phyloP scores from a whole-genome alignment of 2,113 vertebrate species.

The Taxidea taxus region DNA sequence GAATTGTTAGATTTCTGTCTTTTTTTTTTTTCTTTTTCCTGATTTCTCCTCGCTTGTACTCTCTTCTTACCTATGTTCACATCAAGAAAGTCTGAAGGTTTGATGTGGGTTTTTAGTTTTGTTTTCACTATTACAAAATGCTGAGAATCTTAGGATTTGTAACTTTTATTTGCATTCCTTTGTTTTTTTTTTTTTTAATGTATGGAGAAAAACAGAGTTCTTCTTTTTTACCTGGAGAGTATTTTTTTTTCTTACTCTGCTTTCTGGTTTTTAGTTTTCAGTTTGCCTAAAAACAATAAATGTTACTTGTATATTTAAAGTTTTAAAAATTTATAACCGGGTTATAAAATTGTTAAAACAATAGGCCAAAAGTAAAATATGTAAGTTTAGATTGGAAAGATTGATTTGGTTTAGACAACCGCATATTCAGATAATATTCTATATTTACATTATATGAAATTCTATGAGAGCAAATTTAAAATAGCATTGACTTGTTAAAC shows the following conservation, averaged over 20 bases:
- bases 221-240: background rate
- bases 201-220: background rate
- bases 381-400: slow-evolving; percentile 13
- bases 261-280: slow-evolving; percentile 40
- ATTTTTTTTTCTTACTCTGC: background rate
- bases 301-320: slow-evolving; percentile 30
- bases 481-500: slow-evolving; percentile 74
- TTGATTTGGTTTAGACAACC: slow-evolving; percentile 40
- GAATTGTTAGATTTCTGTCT: slow-evolving; percentile 77
- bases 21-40: slow-evolving; percentile 61
- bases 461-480: slow-evolving; percentile 71
- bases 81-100: slow-evolving; percentile 22
- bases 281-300: slow-evolving; percentile 23
- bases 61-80: background rate
- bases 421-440: slow-evolving; percentile 7
- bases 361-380: slow-evolving; percentile 44
- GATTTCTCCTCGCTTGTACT: background rate
- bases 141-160: background rate
- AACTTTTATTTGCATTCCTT: slow-evolving; percentile 9
- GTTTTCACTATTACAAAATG: slow-evolving; percentile 21
- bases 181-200: background rate
- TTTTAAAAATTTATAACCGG: slow-evolving; percentile 2
- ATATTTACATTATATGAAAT: slow-evolving; percentile 66
- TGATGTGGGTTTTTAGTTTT: background rate
- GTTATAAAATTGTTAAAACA: slow-evolving; percentile 36